Evolutionary conservation across 2,113 vertebrate species (phyloP), one percentile per base, ranked within the genome.

Genomic region (Pseudois nayaur): DNA sequence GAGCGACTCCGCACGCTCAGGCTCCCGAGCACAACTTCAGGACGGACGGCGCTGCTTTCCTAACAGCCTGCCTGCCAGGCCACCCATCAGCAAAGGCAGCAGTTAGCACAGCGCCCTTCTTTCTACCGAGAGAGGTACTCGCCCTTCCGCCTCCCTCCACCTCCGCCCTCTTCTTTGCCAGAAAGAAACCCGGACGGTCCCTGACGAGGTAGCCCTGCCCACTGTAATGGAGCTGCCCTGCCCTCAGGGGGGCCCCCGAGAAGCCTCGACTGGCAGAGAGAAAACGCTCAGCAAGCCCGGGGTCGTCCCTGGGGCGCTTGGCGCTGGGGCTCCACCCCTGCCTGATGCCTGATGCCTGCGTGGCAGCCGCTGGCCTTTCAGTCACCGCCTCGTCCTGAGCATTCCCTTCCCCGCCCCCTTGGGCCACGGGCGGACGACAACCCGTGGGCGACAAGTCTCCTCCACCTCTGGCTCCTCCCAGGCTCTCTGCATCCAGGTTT

Each of bases 31-130:
- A 48, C 62, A 83, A 86, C 81, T 40, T 55, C 52, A 89, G 93
- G 95, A 98, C 79, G 64, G 23, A 96, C 4, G 36, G 88, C 93
- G 82, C 76, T 85, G 96, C 96, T 87, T 89, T 45, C 71, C 94
- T 87, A 57, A 96, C 85, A 71, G 33, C 45, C 92, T 74, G 83
- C 94, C 81, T 48, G 50, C 93, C 95, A 67, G 91, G 87, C 93
- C 82, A 81, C 96, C 97, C 97, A 84, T 86, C 97, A 86, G 64
- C 94, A 79, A 81, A 83, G 17, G 59, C 50, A 79, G 96, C 95
- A 93, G 52, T 92, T 94, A 94, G 96, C 87, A 93, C 93, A 60
- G 23, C 93, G 59, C 59, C 97, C 82, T 92, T 64, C 8, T 88
- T 97, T 97, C 94, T 60, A 43, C 89, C 89, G 62, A 96, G 62